Conservation (phyloP, 2,888 invertebrate genomes). For the Herminia tarsipennalis region DNA sequence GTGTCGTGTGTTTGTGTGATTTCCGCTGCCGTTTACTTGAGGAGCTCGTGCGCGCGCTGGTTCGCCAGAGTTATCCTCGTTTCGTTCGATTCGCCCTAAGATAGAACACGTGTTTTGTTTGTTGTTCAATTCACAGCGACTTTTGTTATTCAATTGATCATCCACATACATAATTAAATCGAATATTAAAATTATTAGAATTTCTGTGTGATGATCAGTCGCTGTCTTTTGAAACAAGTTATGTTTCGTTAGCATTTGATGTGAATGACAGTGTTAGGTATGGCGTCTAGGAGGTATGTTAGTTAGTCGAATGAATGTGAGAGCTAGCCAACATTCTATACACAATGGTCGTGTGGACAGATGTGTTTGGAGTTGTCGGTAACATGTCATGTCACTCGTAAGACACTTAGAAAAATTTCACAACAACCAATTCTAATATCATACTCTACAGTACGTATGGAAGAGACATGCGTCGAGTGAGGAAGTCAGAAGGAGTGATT, state of each 20-base stretch:
- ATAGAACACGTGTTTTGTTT: constrained; percentile 69
- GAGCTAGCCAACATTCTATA: constrained; percentile 53
- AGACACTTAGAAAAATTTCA: constrained; percentile 55
- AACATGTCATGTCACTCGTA: constrained; percentile 55
- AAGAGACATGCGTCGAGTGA: constrained; percentile 66
- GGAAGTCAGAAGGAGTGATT: constrained; percentile 33
- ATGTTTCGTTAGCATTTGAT: constrained; percentile 58
- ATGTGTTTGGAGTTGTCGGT: constrained; percentile 56
- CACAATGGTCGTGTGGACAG: constrained; percentile 60
- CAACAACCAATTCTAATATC: constrained; percentile 70
- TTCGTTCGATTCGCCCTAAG: constrained; percentile 94
- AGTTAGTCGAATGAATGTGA: constrained; percentile 60
- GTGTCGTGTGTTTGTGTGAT: constrained; percentile 51
- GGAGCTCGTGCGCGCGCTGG: constrained; percentile 97
- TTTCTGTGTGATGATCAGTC: constrained; percentile 47
- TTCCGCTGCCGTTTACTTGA: constrained; percentile 90
- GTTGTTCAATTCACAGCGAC: constrained; percentile 65
- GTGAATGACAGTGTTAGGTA: constrained; percentile 71
- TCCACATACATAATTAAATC: not conserved
- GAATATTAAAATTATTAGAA: not conserved
- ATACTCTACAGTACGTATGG: constrained; percentile 60
- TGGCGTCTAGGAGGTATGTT: constrained; percentile 65
- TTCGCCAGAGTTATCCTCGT: constrained; percentile 98
- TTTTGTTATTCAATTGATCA: constrained; percentile 25
- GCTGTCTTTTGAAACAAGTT: constrained; percentile 59